Base-by-base conservation (phyloP, 1,140 invertebrate genomes). In the Dufourea novaeangliae region DNA sequence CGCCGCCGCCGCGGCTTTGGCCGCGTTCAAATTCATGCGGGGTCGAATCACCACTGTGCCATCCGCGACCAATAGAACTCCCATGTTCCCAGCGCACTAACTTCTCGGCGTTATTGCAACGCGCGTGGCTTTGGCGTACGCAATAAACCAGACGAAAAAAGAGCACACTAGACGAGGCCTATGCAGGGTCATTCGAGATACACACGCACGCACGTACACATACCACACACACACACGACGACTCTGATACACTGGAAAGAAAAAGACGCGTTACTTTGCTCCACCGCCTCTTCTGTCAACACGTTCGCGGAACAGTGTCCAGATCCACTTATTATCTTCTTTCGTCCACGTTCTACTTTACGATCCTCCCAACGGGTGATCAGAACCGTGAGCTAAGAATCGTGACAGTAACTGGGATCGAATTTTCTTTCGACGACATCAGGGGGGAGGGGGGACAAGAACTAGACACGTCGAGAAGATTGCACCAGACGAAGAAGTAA, bases 61-160 rank as follows among this genome's bases (percentile, higher is more conserved):
- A 80, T 91, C 89, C 52, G 87, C 79, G 80, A 91, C 87, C 83
- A 92, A 80, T 68, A 91, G 84, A 73, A 92, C 89, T 80, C 91
- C 90, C 90, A 92, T 92, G 75, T 88, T 89, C 62, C 20, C n/a
- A 29, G 37, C 27, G 54, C 22, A 34, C 25, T 10, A 50, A 1
- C 32, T 50, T n/a, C 20, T n/a, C 46, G 46, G 46, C 20, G 63
- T 29, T 50, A 29, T 20, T 11, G n/a, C 25, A 5, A 12, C 44
- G 34, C 41, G 12, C n/a, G 7, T 4, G n/a, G 22, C 12, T 11
- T 17, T 1, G 22, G 20, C 17, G 32, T 12, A 17, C 17, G 29
- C 39, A 27, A 62, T 37, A 54, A 29, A 22, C 25, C 3, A 5
- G 32, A 39, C 11, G 14, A n/a, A 29, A 50, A 32, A 17, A 59